Base-by-base conservation (phyloP, 2,888 invertebrate genomes). In the Piscicola geometra region DNA sequence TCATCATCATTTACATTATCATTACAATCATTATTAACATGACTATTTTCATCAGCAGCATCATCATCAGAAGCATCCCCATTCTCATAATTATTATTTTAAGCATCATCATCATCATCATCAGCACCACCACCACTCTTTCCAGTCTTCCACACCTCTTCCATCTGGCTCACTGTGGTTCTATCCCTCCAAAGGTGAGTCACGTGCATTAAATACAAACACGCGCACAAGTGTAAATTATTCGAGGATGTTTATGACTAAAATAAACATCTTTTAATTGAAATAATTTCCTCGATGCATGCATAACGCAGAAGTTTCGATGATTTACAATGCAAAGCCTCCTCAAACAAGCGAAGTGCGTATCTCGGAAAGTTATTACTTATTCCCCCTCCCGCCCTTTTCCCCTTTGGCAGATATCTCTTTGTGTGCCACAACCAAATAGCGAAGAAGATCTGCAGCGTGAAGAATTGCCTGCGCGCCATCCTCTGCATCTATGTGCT, bases 341-440 rank as follows among this genome's bases (percentile, higher is more conserved):
- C n/a, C n/a, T n/a, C n/a, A n/a, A n/a, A n/a, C n/a, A n/a, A n/a
- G n/a, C n/a, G n/a, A n/a, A n/a, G n/a, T n/a, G n/a, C n/a, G n/a
- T n/a, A n/a, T n/a, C n/a, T n/a, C n/a, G n/a, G n/a, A n/a, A n/a
- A n/a, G n/a, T n/a, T n/a, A n/a, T n/a, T n/a, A n/a, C n/a, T n/a
- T n/a, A n/a, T n/a, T n/a, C n/a, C n/a, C n/a, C n/a, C n/a, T n/a
- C n/a, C n/a, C n/a, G n/a, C n/a, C n/a, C n/a, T n/a, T n/a, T n/a
- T n/a, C n/a, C n/a, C n/a, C n/a, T n/a, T 21, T 47, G 12, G 9
- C 50, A 56, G 95, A 81, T 96, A 94, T 87, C 92, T 96, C 82
- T 96, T 94, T 86, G 94, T 96, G 0, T 95, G 94, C 83, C 94
- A 94, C 85, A 93, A 94, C 0, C 91, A 93, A 0, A 89, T 91